phyloP scores from a whole-genome alignment of 2,797 vertebrate species.

The Hephaestus fuliginosus region DNA sequence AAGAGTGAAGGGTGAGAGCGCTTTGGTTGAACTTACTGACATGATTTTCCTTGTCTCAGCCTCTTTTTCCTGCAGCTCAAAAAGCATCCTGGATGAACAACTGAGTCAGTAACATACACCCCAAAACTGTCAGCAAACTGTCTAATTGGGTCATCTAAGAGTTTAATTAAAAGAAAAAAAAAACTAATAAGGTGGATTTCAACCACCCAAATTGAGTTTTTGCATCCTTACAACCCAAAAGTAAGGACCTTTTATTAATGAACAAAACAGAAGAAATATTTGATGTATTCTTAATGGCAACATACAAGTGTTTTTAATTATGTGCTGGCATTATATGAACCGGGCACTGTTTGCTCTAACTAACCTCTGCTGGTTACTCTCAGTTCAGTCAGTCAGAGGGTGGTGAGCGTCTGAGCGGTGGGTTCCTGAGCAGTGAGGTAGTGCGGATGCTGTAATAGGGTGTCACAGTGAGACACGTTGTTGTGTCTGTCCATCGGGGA shows the following conservation, averaged over 20 bases:
- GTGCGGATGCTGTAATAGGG: conserved; percentile 70
- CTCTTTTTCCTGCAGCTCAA: conserved; percentile 6
- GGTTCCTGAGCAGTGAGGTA: conserved; percentile 69
- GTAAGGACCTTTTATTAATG: background rate
- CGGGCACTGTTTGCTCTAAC: background rate
- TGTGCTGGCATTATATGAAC: background rate
- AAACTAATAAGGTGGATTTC: background rate
- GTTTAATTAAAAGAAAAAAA: background rate
- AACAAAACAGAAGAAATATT: background rate
- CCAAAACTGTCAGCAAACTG: background rate
- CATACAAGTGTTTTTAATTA: background rate
- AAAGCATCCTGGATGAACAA: background rate
- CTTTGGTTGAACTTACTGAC: conserved; percentile 31
- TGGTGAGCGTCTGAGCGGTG: conserved; percentile 28
- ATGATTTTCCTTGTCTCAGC: conserved; percentile 30
- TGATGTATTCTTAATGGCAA: background rate
- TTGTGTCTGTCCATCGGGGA: conserved; percentile 67
- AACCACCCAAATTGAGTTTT: background rate
- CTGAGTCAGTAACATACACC: background rate
- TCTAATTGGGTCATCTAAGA: background rate
- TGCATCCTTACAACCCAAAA: background rate
- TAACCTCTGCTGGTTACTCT: conserved; percentile 4
- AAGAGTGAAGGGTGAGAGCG: conserved; percentile 34
- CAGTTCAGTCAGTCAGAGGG: conserved; percentile 21
- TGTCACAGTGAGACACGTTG: conserved; percentile 67